phyloP scores from a whole-genome alignment of 1,140 invertebrate species.

The Drosophila lacteicornis region DNA sequence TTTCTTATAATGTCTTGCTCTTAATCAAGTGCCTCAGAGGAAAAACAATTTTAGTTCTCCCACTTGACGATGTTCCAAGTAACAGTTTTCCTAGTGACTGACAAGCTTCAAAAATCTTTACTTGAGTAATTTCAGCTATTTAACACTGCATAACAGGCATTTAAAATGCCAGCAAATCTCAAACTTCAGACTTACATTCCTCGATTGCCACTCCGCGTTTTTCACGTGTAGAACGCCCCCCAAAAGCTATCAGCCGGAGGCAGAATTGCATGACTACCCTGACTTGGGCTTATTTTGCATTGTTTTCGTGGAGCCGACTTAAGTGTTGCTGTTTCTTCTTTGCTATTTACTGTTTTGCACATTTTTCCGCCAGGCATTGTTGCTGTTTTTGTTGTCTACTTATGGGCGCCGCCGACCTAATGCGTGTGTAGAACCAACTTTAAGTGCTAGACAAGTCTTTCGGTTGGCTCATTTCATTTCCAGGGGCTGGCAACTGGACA shows the following conservation, averaged over 20 bases:
- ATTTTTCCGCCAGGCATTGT: slow-evolving; percentile 68
- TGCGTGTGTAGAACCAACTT: slow-evolving; percentile 52
- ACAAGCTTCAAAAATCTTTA: slow-evolving; percentile 27
- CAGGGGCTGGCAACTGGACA: slow-evolving; percentile 50
- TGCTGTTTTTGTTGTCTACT: slow-evolving; percentile 52
- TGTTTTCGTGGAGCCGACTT: slow-evolving; percentile 68
- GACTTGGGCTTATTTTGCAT: slow-evolving; percentile 56
- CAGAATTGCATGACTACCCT: slow-evolving; percentile 25
- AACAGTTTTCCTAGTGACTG: slow-evolving; percentile 29
- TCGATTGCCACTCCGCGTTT: slow-evolving; percentile 17
- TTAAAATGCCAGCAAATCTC: slow-evolving; percentile 68
- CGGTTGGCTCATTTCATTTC: slow-evolving; percentile 41
- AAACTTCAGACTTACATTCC: slow-evolving; percentile 47
- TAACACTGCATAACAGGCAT: slow-evolving; percentile 73
- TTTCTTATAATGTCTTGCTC: too few species aligned
- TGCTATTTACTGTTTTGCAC: slow-evolving; percentile 66
- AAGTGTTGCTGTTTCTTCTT: slow-evolving; percentile 65
- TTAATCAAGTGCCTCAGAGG: too few species aligned
- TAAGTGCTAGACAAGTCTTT: slow-evolving; percentile 60
- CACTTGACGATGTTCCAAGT: slow-evolving; percentile 30
- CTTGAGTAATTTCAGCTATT: slow-evolving; percentile 74
- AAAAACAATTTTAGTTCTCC: slow-evolving; percentile 26
- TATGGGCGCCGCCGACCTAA: slow-evolving; percentile 44
- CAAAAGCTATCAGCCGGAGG: slow-evolving; percentile 31
- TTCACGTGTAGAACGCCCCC: slow-evolving; percentile 35